Conservation (phyloP, 2,888 invertebrate species). For the Euplexia lucipara region DNA sequence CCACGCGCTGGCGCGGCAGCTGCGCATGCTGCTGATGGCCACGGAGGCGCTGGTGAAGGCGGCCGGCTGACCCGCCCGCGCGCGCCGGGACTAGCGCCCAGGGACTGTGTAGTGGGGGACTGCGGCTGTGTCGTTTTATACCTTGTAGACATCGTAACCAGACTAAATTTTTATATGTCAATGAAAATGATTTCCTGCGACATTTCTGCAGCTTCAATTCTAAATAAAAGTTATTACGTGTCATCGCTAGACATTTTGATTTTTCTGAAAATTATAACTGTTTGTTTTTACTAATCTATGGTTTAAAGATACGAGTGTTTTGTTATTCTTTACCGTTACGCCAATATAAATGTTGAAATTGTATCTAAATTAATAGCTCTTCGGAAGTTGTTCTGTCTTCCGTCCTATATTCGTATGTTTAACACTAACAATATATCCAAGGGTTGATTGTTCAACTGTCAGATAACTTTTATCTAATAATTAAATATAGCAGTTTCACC, state of each 20-base stretch:
- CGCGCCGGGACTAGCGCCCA: too few relatives aligned
- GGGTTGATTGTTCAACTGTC: too few relatives aligned
- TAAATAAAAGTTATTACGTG: background rate
- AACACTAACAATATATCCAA: too few relatives aligned
- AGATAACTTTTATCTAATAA: too few relatives aligned
- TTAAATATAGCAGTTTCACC: too few relatives aligned
- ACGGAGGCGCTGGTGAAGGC: conserved; percentile 90
- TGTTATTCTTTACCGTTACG: background rate
- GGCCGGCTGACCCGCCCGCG: conserved; percentile 71
- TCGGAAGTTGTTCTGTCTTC: too few relatives aligned
- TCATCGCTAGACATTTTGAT: background rate
- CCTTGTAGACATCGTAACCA: too few relatives aligned
- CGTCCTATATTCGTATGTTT: too few relatives aligned
- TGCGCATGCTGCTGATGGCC: conserved; percentile 94
- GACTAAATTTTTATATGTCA: too few relatives aligned
- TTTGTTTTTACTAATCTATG: conserved; percentile 14
- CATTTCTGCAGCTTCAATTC: background rate
- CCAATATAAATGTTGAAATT: too few relatives aligned
- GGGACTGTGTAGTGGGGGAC: background rate
- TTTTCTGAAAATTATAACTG: background rate
- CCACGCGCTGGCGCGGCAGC: conserved; percentile 92
- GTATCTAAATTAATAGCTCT: too few relatives aligned
- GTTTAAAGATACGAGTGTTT: conserved; percentile 3
- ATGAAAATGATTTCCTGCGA: background rate
- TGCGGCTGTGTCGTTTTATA: conserved; percentile 8